Evolutionary conservation across 2,797 vertebrate species (phyloP).

Genomic region (Coreius guichenoti): DNA sequence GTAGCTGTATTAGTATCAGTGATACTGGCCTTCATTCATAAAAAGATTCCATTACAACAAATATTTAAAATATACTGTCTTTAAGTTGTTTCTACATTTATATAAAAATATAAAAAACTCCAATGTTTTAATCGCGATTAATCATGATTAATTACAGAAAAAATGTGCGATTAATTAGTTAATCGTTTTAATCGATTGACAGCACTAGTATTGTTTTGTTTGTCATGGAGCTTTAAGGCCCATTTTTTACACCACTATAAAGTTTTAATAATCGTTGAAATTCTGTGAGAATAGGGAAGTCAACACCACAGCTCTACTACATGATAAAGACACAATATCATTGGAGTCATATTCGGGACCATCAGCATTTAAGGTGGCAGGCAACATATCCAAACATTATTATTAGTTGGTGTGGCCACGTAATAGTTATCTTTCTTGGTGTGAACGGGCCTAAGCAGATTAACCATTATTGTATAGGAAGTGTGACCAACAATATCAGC

Average conservation of each 20-base stretch:
- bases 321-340: background rate
- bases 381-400: background rate
- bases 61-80: no score
- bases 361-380: background rate
- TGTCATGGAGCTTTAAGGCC: background rate
- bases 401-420: background rate
- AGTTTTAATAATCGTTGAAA: background rate
- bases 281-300: background rate
- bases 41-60: no score
- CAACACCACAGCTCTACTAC: background rate
- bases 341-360: background rate
- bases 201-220: background rate
- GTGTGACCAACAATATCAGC: background rate
- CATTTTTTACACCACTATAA: background rate
- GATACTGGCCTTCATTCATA: no score
- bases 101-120: no score
- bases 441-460: background rate
- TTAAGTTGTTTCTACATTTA: no score
- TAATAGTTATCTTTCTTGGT: background rate
- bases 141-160: no score
- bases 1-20: no score
- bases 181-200: no score
- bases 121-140: no score
- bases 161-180: no score
- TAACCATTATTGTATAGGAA: background rate